Conservation (phyloP, 2,797 vertebrate genomes). For the Coccyzus lansbergi region DNA sequence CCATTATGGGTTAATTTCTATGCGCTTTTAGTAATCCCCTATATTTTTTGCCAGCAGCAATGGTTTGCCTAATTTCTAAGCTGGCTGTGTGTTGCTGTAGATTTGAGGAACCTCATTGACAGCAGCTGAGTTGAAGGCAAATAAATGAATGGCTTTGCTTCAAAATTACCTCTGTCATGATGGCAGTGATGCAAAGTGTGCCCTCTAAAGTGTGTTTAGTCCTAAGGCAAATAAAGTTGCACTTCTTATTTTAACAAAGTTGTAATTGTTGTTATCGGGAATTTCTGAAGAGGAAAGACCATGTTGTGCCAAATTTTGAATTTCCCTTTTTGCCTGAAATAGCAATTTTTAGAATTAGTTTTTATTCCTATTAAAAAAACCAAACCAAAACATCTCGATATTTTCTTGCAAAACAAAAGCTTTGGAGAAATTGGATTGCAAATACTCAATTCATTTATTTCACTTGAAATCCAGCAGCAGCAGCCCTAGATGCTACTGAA, state of each 20-base stretch:
- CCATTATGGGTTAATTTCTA: neutral
- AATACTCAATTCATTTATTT: neutral
- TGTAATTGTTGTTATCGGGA: neutral
- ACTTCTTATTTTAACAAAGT: neutral
- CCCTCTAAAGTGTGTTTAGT: neutral
- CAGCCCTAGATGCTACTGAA: neutral
- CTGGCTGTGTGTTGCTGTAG: neutral
- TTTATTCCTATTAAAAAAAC: neutral
- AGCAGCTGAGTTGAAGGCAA: neutral
- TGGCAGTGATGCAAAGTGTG: neutral
- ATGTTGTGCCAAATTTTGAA: neutral
- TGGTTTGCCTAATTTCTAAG: neutral
- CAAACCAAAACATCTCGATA: neutral
- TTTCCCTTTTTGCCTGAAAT: neutral
- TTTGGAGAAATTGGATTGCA: neutral
- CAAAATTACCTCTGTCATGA: neutral
- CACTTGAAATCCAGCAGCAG: neutral
- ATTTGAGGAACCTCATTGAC: neutral
- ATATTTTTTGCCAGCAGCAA: neutral
- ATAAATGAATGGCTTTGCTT: neutral
- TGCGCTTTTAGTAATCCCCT: neutral
- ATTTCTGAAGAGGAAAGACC: neutral
- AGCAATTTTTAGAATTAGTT: neutral
- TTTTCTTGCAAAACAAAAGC: neutral
- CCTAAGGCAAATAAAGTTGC: neutral